Base-by-base conservation (phyloP, 2,888 invertebrate genomes). In the Ennomos fuscantarius region DNA sequence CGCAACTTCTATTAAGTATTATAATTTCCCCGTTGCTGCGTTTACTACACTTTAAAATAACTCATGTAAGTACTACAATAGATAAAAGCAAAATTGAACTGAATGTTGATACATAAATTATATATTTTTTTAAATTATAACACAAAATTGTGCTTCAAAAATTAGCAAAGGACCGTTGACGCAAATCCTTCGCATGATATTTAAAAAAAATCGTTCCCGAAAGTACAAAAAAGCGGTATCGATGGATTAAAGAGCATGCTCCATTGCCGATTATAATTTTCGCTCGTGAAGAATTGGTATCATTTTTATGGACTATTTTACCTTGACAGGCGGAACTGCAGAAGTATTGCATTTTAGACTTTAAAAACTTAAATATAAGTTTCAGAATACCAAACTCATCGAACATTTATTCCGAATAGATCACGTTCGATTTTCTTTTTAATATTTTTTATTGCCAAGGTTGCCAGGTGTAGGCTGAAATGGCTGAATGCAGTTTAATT, bases 221-320 rank as follows among this genome's bases (percentile, higher is more conserved):
- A 62, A 59, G 65, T 68, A 70, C 74, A 73, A 74, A 75, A 78
- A 73, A 66, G 43, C 66, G 54, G 55, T 65, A 65, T 70, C 73
- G 79, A 79, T 80, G 89, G 85, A 84, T 88, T 89, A 89, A 74
- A 69, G 60, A 70, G 77, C 79, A 84, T 84, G 88, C 88, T 87
- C 84, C 89, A 87, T 87, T 88, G 88, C 86, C 84, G 82, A 85
- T 87, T 84, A 86, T 83, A 80, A 85, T 83, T 84, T 84, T 80
- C 76, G 80, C 76, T 72, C 66, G 74, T 57, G 58, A 73, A 74
- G 73, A 80, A 79, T 79, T 71, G 77, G 71, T 70, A 55, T 55
- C 41, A 60, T 72, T 65, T 68, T 73, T 76, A 39, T 44, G 42
- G 55, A 33, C 53, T 56, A 39, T 57, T 65, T 60, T 55, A 46